Percentiles rank a stretch among this genome's conserved stretches.
These are phyloP conservation scores for Triops cancriformis DNA, from an alignment of 1,140 invertebrate genomes.

Conservation along the genomic window DNA sequence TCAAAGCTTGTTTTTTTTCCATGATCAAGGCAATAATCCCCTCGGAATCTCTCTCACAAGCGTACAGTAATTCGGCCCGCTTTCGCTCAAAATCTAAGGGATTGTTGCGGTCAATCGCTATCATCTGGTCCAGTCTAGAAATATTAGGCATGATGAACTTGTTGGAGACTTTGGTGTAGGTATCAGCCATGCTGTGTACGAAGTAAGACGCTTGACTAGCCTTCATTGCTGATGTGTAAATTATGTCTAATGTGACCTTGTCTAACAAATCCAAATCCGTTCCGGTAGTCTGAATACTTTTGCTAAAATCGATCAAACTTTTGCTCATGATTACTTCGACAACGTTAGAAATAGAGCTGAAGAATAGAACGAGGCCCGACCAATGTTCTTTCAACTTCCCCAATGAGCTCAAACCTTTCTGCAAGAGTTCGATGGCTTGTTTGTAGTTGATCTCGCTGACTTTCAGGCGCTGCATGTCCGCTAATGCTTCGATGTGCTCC, in stretches of 20 bases:
- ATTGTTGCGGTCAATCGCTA: constrained; percentile 1
- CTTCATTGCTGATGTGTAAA: constrained; percentile 23
- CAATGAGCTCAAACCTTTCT: constrained; percentile 19
- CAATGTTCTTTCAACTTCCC: constrained; percentile 19
- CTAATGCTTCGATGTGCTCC: constrained; percentile 17
- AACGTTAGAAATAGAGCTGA: constrained; percentile 18
- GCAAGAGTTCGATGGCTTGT: constrained; percentile 18
- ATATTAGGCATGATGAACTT: constrained; percentile 22
- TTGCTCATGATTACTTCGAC: neutral
- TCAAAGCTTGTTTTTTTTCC: neutral
- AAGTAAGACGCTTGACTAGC: constrained; percentile 21
- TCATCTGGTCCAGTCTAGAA: constrained; percentile 6
- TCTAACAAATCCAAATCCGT: neutral
- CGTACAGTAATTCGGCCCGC: constrained; percentile 5
- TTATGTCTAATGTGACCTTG: constrained; percentile 2
- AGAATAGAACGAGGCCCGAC: constrained; percentile 18
- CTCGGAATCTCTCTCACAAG: constrained; percentile 14
- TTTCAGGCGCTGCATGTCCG: constrained; percentile 21
- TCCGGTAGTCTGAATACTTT: constrained; percentile 15
- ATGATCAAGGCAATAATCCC: constrained; percentile 20
- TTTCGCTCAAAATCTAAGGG: neutral
- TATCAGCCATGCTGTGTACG: constrained; percentile 23
- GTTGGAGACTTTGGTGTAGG: constrained; percentile 16
- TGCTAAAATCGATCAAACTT: constrained; percentile 19
- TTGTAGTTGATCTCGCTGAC: constrained; percentile 22